Conservation (phyloP, 2,888 invertebrate species). For the Microctonus aethiopoides region DNA sequence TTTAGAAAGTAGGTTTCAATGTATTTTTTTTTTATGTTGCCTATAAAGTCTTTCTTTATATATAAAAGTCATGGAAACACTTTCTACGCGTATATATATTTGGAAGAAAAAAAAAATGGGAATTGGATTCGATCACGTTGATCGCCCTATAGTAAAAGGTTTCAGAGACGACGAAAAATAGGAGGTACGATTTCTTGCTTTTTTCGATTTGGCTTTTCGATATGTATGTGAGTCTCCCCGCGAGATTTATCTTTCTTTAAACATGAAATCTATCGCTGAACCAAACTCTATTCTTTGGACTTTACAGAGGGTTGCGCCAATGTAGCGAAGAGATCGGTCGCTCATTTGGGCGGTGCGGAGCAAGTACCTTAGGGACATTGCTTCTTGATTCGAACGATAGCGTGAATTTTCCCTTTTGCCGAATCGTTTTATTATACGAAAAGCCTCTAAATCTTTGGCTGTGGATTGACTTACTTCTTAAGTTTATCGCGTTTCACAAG, state of each 20-base stretch:
- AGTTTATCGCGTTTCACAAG: conserved; percentile 27
- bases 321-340: conserved; percentile 43
- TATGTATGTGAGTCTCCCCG: conserved; percentile 30
- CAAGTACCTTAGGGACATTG: conserved; percentile 41
- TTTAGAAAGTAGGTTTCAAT: conserved; percentile 10
- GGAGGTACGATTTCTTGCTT: conserved; percentile 40
- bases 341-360: conserved; percentile 44
- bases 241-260: conserved; percentile 52
- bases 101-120: conserved; percentile 1
- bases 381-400: conserved; percentile 42
- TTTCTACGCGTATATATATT: not conserved
- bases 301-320: conserved; percentile 27
- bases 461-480: conserved; percentile 43
- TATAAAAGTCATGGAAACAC: not conserved
- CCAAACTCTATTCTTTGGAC: conserved; percentile 42
- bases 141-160: too few relatives aligned
- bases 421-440: conserved; percentile 50
- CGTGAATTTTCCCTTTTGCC: conserved; percentile 39
- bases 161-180: conserved; percentile 39
- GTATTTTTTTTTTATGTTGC: conserved; percentile 2
- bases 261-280: conserved; percentile 51
- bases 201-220: conserved; percentile 37
- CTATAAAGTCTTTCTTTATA: conserved; percentile 4
- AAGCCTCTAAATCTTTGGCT: conserved; percentile 47
- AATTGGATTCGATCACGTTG: conserved; percentile 39